Conservation (phyloP, 2,888 invertebrate genomes). For the Ptychoptera albimana region DNA sequence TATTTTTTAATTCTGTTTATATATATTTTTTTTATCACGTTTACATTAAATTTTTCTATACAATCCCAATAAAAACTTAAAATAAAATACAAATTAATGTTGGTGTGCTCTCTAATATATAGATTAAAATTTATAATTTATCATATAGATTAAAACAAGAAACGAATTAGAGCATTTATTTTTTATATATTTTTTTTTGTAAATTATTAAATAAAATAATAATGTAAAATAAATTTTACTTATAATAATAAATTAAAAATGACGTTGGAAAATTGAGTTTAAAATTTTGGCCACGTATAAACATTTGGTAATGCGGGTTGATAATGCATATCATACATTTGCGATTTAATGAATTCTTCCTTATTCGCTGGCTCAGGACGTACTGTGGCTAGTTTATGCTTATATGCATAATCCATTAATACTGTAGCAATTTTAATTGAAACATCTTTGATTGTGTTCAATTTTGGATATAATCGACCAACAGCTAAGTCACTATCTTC, state of each 20-base stretch:
- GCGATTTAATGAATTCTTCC: slow-evolving; percentile 57
- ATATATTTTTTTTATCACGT: too few relatives aligned
- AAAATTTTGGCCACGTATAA: slow-evolving; percentile 35
- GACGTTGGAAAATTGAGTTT: slow-evolving; percentile 12
- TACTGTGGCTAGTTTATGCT: slow-evolving; percentile 55
- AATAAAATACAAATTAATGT: too few relatives aligned
- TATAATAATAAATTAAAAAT: not conserved
- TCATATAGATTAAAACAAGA: too few relatives aligned
- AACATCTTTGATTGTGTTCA: slow-evolving; percentile 65
- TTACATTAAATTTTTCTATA: too few relatives aligned
- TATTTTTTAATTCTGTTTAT: too few relatives aligned
- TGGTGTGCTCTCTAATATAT: too few relatives aligned
- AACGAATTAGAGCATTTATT: too few relatives aligned
- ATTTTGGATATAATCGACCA: slow-evolving; percentile 86
- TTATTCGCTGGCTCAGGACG: slow-evolving; percentile 60
- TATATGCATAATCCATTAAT: slow-evolving; percentile 70
- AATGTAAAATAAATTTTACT: not conserved
- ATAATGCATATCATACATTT: slow-evolving; percentile 65
- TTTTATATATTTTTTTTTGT: too few relatives aligned
- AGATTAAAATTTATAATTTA: too few relatives aligned
- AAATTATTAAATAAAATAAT: too few relatives aligned
- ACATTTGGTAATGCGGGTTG: slow-evolving; percentile 47
- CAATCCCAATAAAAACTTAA: too few relatives aligned
- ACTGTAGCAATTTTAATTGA: slow-evolving; percentile 74
- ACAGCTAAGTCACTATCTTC: slow-evolving; percentile 59